Conservation (phyloP, 1,140 invertebrate species). For the Ceratina australensis region DNA sequence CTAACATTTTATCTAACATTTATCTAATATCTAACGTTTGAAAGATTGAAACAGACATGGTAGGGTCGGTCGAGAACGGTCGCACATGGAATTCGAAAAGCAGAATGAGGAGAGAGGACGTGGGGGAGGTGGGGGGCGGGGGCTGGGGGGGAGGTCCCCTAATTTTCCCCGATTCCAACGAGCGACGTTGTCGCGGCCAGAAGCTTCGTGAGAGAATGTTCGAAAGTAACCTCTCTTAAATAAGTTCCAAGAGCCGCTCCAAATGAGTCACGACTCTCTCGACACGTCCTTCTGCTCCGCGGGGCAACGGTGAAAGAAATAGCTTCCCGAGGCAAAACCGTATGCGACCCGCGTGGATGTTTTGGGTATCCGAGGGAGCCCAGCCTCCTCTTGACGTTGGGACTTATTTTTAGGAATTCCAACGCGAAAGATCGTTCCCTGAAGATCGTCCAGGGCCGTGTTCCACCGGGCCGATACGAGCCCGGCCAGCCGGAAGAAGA, state of each 20-base stretch:
- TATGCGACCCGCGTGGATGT: slow-evolving; percentile 13
- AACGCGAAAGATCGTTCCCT: slow-evolving; percentile 8
- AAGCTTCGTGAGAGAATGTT: slow-evolving; percentile 45
- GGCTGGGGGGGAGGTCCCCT: too few relatives aligned
- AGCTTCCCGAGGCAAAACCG: not conserved
- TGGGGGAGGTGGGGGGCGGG: too few relatives aligned
- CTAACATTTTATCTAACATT: too few relatives aligned
- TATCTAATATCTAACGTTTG: not conserved
- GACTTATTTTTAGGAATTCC: slow-evolving; percentile 62
- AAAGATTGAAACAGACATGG: not conserved
- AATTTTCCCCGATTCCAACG: slow-evolving; percentile 4
- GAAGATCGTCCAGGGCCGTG: slow-evolving; percentile 8
- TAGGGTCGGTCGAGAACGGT: not conserved
- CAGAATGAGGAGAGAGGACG: too few relatives aligned
- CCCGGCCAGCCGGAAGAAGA: slow-evolving; percentile 68
- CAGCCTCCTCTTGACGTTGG: slow-evolving; percentile 28
- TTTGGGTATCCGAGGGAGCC: slow-evolving; percentile 22
- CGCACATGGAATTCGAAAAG: not conserved
- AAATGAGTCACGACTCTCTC: slow-evolving; percentile 50
- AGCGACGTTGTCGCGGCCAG: not conserved
- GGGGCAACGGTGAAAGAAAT: slow-evolving; percentile 13
- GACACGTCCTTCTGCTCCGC: slow-evolving; percentile 4
- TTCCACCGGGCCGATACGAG: slow-evolving; percentile 25
- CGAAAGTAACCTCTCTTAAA: slow-evolving; percentile 11
- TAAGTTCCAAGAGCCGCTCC: slow-evolving; percentile 31